Evolutionary conservation across 2,888 invertebrate genomes (phyloP), one percentile per base, ranked within the genome.

Genomic region (Synanthedon formicaeformis): DNA sequence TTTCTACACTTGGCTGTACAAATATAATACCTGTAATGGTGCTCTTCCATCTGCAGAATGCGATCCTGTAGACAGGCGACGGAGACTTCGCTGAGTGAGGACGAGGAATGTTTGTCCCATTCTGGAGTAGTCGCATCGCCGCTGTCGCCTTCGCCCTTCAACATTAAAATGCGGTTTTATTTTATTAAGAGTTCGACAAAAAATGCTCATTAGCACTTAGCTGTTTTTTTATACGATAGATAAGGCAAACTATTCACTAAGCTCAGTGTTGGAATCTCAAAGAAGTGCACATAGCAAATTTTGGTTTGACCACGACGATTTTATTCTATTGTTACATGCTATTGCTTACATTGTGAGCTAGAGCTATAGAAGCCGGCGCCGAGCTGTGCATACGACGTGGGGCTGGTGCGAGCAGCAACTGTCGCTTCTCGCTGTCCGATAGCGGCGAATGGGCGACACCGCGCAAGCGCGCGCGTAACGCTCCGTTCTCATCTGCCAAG

Each of bases 31-130:
- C 91, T 91, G 70, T 94, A 93, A 70, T 96, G 95, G 14, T 94
- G 95, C 77, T 96, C 96, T 74, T 96, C 95, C 95, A 96, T 96
- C 82, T 96, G 95, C 75, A 95, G 90, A 65, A 97, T 96, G 71
- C 96, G 92, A 74, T 97, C 97, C 81, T 97, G 97, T 58, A 96
- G 89, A 75, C 96, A 96, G 16, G 96, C 96, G 58, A 97, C 96
- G 3, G 95, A 94, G 54, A 96, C 92, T 81, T 97, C 96, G 78
- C 96, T 96, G 60, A 93, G 89, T 4, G 94, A 94, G 57, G 95
- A 94, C 50, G 93, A 94, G 54, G 96, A 96, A 77, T 95, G 94
- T 75, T 95, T 96, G 81, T 97, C 96, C 97, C 97, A 97, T 61
- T 96, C 95, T 6, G 94, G 94, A 8, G 93, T 93, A 58, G 91